phyloP scores from a whole-genome alignment of 2,888 invertebrate species.

The Rutpela maculata region DNA sequence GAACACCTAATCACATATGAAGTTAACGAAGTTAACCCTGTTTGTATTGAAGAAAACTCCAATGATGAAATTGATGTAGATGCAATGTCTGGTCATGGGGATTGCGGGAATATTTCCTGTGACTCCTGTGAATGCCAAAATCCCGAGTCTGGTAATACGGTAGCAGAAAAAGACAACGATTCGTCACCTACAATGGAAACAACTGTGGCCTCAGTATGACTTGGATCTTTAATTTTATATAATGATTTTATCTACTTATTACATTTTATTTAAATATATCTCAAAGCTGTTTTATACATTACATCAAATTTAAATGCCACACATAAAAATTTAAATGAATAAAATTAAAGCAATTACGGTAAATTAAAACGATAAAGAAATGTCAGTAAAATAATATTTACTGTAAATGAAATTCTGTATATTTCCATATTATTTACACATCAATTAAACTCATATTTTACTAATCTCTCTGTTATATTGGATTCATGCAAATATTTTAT shows the following conservation, averaged over 20 bases:
- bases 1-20: conserved; percentile 80
- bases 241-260: conserved; percentile 4
- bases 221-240: not conserved
- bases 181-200: conserved; percentile 10
- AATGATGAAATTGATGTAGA: conserved; percentile 92
- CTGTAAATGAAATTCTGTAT: not conserved
- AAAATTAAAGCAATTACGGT: not conserved
- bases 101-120: conserved; percentile 61
- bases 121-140: conserved; percentile 61
- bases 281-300: conserved; percentile 9
- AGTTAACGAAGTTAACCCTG: conserved; percentile 73
- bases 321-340: not conserved
- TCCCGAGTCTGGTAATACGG: conserved; percentile 65
- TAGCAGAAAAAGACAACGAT: conserved; percentile 68
- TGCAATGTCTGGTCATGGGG: conserved; percentile 84
- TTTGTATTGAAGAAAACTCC: conserved; percentile 80
- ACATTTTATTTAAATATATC: conserved; percentile 4
- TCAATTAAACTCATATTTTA: no score
- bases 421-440: no score
- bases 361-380: conserved; percentile 4
- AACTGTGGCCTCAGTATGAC: not conserved
- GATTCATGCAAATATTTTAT: no score
- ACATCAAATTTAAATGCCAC: not conserved
- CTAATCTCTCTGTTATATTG: no score
- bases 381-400: conserved; percentile 16